These are phyloP conservation scores for Triplophysa siluroides DNA, from an alignment of 2,113 vertebrate genomes.

Conservation along the genomic window DNA sequence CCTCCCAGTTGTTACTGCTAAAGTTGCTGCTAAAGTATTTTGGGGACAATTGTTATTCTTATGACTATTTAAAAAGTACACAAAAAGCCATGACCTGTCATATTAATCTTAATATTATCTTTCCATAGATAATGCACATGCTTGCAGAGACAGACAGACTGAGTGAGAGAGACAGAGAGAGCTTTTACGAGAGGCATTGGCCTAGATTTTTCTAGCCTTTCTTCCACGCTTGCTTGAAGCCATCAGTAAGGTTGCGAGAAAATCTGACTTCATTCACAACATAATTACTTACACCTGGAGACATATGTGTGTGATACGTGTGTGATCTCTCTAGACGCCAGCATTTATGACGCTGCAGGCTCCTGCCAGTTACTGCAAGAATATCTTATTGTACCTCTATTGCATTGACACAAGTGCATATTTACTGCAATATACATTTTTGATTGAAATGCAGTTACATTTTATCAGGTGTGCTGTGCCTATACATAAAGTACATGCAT, in stretches of 20 bases:
- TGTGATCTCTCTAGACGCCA: constrained; percentile 42
- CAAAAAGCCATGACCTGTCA: no score
- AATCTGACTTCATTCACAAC: constrained; percentile 43
- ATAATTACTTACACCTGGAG: constrained; percentile 49
- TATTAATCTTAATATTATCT: no score
- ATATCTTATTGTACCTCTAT: background rate
- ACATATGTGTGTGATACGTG: constrained; percentile 16
- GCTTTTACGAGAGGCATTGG: background rate
- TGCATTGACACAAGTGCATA: background rate
- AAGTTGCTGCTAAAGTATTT: no score
- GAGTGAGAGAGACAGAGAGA: background rate
- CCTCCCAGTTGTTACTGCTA: no score
- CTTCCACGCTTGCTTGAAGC: background rate
- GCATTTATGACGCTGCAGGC: background rate
- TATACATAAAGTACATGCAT: no score
- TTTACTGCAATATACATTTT: background rate
- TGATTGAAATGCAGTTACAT: background rate
- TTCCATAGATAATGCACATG: background rate
- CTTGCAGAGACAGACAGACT: background rate
- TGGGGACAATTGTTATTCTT: no score
- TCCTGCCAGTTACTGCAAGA: background rate
- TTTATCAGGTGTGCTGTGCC: no score
- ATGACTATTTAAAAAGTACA: no score
- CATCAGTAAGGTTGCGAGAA: constrained; percentile 43
- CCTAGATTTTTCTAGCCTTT: background rate